Base-by-base conservation (phyloP, 2,797 vertebrate species). In the Gymnodraco acuticeps region DNA sequence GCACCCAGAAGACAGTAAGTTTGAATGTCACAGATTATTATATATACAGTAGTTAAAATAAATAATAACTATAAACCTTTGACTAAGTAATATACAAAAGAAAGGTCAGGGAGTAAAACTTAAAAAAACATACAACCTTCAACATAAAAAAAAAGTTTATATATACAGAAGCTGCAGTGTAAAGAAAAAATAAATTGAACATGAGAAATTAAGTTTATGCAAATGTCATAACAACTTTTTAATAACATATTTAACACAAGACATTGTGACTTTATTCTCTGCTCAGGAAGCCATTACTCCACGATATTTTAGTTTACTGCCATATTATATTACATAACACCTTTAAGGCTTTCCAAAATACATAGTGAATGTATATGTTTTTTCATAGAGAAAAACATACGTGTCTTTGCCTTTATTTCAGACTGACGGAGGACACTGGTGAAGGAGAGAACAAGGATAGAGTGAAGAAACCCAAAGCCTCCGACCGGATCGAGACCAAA, bases 351-450 rank as follows among this genome's bases (percentile, higher is more conserved):
- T 56, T 73, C 15, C 12, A 55, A 53, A 33, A 38, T 27, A 5
- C 15, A 46, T 3, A 14, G 20, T 5, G 31, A n/a, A 51, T 1
- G 19, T 50, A 14, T 14, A 0, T 62, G 4, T 19, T 5, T 52
- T 38, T 41, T n/a, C 47, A 48, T 12, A 0, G 0, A 17, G 6
- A 50, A 61, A 1, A 2, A 31, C n/a, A 2, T 16, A n/a, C 43
- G 12, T 42, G 1, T 66, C 3, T 64, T 53, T 45, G 71, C 2
- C 4, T 1, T 5, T 76, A 27, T 69, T 77, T 43, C 56, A 96
- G 95, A 64, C 74, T 95, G 68, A 1, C 78, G 14, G 92, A 93
- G 52, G 80, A 92, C 31, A 77, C 61, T 2, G n/a, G 78, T 27
- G 83, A 94, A 3, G 66, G 75, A 5, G 92, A 94, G 27, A 87